Percentiles rank a stretch among this genome's conserved stretches.
phyloP scores from a whole-genome alignment of 2,888 invertebrate species.

The Tetrapedia diversipes region DNA sequence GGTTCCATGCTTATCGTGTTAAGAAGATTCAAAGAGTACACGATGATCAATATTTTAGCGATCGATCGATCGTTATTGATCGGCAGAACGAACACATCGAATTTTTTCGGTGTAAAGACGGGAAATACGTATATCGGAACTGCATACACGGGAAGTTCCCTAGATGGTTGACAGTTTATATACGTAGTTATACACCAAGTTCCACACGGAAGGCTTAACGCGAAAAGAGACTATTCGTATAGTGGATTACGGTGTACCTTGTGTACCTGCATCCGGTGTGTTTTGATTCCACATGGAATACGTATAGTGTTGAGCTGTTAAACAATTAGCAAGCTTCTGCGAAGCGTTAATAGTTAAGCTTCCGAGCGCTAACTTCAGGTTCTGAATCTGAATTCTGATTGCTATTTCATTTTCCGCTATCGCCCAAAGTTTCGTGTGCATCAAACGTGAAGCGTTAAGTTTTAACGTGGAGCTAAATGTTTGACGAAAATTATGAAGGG shows the following conservation, averaged over 20 bases:
- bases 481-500: neutral
- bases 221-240: conserved; percentile 14
- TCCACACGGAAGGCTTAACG: conserved; percentile 41
- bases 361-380: neutral
- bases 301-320: conserved; percentile 23
- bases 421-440: too few relatives aligned
- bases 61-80: too few relatives aligned
- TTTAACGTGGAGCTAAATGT: neutral
- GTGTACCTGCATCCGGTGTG: neutral
- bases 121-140: conserved; percentile 12
- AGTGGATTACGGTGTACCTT: conserved; percentile 25
- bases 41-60: too few relatives aligned
- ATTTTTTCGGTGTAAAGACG: too few relatives aligned
- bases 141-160: conserved; percentile 22
- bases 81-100: neutral
- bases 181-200: conserved; percentile 43
- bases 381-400: conserved; percentile 10
- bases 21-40: too few relatives aligned
- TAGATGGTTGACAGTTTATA: conserved; percentile 47
- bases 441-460: too few relatives aligned
- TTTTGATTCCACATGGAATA: conserved; percentile 29
- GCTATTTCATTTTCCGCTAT: neutral
- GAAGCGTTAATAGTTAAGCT: conserved; percentile 10
- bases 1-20: too few relatives aligned
- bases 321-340: conserved; percentile 23